These are phyloP conservation scores for Leontocebus nigricollis DNA, from an alignment of 2,797 vertebrate species.

Conservation along the genomic window DNA sequence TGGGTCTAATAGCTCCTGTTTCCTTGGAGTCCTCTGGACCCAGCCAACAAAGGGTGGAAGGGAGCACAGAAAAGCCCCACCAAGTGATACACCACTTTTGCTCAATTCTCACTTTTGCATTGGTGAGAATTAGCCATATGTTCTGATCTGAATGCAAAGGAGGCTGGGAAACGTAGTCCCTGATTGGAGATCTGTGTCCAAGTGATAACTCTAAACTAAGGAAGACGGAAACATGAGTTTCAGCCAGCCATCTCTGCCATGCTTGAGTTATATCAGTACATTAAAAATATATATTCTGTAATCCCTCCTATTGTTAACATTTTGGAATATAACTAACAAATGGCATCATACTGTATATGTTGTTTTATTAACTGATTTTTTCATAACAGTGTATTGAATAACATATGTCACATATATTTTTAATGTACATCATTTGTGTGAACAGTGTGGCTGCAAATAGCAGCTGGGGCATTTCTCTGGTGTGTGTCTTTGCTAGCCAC, in stretches of 20 bases:
- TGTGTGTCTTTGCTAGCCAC: not conserved
- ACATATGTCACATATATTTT: not conserved
- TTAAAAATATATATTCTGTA: not conserved
- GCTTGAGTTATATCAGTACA: not conserved
- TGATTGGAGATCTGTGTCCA: not conserved
- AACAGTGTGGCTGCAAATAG: not conserved
- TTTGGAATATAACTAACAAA: not conserved
- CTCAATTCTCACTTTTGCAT: not conserved
- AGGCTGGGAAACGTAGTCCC: not conserved
- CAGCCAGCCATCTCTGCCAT: not conserved
- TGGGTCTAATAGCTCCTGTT: not conserved
- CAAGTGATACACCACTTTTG: not conserved
- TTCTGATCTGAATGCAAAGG: not conserved
- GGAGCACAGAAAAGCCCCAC: not conserved
- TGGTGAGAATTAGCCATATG: not conserved
- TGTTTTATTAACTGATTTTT: not conserved
- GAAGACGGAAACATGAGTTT: not conserved
- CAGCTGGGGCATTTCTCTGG: not conserved
- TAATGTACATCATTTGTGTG: not conserved
- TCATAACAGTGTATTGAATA: not conserved
- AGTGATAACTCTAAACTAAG: not conserved
- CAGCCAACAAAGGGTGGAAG: not conserved
- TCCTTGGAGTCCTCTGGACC: not conserved
- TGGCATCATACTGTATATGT: not conserved
- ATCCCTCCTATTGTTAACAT: not conserved